Conservation (phyloP, 1,140 invertebrate species). For the Lepidostoma basale region DNA sequence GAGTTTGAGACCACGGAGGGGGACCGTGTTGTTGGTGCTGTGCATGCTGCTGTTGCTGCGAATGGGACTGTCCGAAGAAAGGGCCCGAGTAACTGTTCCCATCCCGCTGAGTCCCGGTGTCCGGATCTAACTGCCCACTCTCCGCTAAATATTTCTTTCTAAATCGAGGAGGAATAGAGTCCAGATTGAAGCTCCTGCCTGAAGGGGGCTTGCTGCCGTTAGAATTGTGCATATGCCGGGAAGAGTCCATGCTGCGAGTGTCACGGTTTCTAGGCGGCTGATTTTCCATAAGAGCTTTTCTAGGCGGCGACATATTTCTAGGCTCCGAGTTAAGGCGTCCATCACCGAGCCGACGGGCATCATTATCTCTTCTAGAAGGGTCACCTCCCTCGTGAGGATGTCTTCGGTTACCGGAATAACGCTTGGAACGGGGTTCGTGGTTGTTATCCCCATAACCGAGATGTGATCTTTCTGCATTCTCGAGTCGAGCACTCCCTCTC, state of each 20-base stretch:
- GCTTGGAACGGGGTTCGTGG: conserved; percentile 30
- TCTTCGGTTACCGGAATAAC: conserved; percentile 37
- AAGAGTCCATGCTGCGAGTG: conserved; percentile 60
- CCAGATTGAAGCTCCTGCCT: conserved; percentile 56
- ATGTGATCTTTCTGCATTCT: not conserved
- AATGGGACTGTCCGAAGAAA: conserved; percentile 20
- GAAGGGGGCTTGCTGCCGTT: conserved; percentile 58
- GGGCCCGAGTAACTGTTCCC: conserved; percentile 29
- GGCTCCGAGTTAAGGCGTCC: conserved; percentile 56
- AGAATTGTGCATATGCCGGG: conserved; percentile 49
- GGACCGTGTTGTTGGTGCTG: conserved; percentile 48
- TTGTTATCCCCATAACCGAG: conserved; percentile 31
- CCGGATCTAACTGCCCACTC: conserved; percentile 49
- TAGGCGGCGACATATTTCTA: conserved; percentile 54
- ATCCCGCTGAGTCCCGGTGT: conserved; percentile 21
- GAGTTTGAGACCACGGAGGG: conserved; percentile 57
- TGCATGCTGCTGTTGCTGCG: conserved; percentile 18
- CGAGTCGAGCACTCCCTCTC: conserved; percentile 7
- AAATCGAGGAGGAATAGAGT: conserved; percentile 59
- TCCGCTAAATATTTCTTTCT: conserved; percentile 60
- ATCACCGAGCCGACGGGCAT: conserved; percentile 48
- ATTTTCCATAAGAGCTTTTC: conserved; percentile 50
- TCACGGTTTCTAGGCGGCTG: conserved; percentile 53
- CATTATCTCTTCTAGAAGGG: conserved; percentile 3
- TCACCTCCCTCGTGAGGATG: conserved; percentile 31